Evolutionary conservation across 1,140 invertebrate genomes (phyloP), one percentile per base, ranked within the genome.

Genomic region (Venturia canescens): DNA sequence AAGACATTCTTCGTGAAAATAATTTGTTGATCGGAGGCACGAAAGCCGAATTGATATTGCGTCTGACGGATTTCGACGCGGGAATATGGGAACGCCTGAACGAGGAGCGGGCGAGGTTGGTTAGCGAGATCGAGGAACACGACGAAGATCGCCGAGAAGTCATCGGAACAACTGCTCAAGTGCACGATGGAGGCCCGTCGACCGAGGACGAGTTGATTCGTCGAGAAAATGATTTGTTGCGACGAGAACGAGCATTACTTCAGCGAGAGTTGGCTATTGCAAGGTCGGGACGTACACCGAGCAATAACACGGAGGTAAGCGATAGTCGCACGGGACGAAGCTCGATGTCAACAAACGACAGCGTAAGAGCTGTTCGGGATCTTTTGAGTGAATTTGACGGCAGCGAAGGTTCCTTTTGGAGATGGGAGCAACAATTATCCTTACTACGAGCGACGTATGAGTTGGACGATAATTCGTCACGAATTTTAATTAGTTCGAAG

Each of bases 341-440:
- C 53, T 16, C 48, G 23, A 3, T n/a, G 48, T 27, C 71, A 0
- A 7, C 38, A 13, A 74, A 74, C 48, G 71, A 50, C 2, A 74
- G 48, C 21, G 71, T 74, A 13, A 50, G 48, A 53, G 48, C 44
- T 50, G 48, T 74, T 11, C 38, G 71, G 1, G 71, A 74, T 29
- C 26, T 74, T 26, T 18, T 74, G 11, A 11, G 71, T 27, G 71
- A 74, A 53, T 74, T 50, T 16, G 15, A 74, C 23, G 71, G 71
- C 26, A 69, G 27, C 18, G 71, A 74, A 23, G 38, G 38, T 23
- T 21, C 71, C 16, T 74, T 74, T 16, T 74, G 71, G 71, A 74
- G 38, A 38, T 74, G 71, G 71, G 67, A 66, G 21, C 71, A 69
- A 48, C 83, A 86, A 21, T 18, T 83, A 0, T 26, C 75, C 15